Conservation (phyloP, 2,888 invertebrate species). For the Resseliella maxima region DNA sequence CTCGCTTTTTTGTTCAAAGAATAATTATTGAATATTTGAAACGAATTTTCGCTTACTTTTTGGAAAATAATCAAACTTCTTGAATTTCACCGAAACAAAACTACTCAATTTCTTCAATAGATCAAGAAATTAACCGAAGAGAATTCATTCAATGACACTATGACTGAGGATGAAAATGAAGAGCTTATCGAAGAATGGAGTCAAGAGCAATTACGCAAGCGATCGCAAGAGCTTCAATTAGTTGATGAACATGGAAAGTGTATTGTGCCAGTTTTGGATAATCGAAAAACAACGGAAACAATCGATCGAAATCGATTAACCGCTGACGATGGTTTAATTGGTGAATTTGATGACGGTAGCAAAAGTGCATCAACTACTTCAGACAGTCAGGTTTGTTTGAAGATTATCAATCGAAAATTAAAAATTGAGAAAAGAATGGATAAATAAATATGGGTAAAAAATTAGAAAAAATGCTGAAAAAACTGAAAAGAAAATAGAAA, state of each 20-base stretch:
- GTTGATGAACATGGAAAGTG: conserved; percentile 67
- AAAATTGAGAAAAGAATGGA: no score
- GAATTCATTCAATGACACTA: conserved; percentile 61
- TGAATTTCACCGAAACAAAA: no score
- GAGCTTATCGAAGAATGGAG: conserved; percentile 73
- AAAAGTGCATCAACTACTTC: conserved; percentile 80
- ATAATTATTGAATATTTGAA: conserved; percentile 56
- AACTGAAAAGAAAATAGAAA: no score
- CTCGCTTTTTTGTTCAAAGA: no score
- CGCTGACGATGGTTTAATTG: conserved; percentile 68
- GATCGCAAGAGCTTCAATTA: conserved; percentile 77
- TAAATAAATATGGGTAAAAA: no score
- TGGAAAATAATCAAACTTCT: conserved; percentile 59
- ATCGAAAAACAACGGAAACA: conserved; percentile 60
- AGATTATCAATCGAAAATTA: not conserved
- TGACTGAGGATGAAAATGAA: conserved; percentile 65
- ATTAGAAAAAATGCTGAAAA: not conserved
- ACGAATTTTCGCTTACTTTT: conserved; percentile 59
- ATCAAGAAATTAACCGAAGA: conserved; percentile 59
- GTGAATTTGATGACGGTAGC: conserved; percentile 69
- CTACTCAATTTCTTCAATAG: not conserved
- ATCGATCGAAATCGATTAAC: conserved; percentile 65
- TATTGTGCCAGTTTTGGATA: conserved; percentile 62
- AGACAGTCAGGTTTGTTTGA: conserved; percentile 77
- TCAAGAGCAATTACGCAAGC: conserved; percentile 76